These are phyloP conservation scores for Crioceris asparagi DNA, from an alignment of 2,888 invertebrate genomes.

Conservation along the genomic window DNA sequence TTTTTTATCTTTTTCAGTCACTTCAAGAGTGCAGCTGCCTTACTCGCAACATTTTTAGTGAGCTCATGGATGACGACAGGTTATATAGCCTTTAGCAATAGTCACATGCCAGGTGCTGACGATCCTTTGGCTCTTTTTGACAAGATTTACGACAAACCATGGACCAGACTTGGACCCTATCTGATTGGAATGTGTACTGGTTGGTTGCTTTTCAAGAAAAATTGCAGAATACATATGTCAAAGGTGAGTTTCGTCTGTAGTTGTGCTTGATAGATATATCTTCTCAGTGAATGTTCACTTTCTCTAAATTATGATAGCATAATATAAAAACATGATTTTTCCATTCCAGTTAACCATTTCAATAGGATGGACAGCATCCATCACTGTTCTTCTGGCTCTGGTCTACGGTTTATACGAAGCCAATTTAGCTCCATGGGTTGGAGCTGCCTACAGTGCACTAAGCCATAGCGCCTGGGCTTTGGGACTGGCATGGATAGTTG, in stretches of 20 bases:
- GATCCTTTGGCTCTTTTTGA: slow-evolving; percentile 78
- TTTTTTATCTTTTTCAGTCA: slow-evolving; percentile 57
- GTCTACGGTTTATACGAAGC: slow-evolving; percentile 69
- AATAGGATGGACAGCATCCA: slow-evolving; percentile 60
- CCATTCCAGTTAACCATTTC: slow-evolving; percentile 48
- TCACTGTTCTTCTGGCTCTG: slow-evolving; percentile 56
- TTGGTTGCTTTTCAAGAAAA: slow-evolving; percentile 73
- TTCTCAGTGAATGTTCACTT: too few relatives aligned
- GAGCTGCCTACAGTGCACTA: slow-evolving; percentile 69
- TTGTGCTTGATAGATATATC: too few relatives aligned
- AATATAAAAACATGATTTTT: too few relatives aligned
- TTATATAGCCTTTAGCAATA: slow-evolving; percentile 65
- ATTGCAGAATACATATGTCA: slow-evolving; percentile 64
- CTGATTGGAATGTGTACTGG: slow-evolving; percentile 76
- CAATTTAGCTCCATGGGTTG: slow-evolving; percentile 55
- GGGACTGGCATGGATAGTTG: slow-evolving; percentile 70
- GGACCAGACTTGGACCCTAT: slow-evolving; percentile 77
- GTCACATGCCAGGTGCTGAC: slow-evolving; percentile 66
- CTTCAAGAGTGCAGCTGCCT: slow-evolving; percentile 62
- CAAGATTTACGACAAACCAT: slow-evolving; percentile 83
- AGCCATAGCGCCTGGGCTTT: slow-evolving; percentile 78
- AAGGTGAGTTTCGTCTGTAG: too few relatives aligned
- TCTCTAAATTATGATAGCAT: too few relatives aligned
- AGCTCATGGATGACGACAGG: slow-evolving; percentile 74
- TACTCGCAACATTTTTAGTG: slow-evolving; percentile 54